phyloP scores from a whole-genome alignment of 1,140 invertebrate genomes.

The Aethina tumida region DNA sequence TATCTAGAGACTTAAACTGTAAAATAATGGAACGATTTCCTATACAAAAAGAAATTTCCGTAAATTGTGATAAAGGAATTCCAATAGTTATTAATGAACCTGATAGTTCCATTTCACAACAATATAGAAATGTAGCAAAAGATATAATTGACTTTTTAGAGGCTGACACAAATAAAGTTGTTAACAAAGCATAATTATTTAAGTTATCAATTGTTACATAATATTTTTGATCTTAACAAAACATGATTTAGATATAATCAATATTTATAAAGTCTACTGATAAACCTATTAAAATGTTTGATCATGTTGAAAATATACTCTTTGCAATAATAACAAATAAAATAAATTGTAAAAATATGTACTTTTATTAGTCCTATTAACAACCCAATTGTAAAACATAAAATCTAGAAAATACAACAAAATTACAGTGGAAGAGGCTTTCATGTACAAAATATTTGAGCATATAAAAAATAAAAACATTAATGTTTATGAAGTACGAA shows the following conservation, averaged over 20 bases:
- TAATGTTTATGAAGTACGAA: no score
- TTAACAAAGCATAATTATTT: constrained; percentile 1
- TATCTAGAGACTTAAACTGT: constrained; percentile 44
- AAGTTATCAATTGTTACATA: no score
- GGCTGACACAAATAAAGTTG: constrained; percentile 33
- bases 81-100: constrained; percentile 66
- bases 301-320: neutral
- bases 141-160: constrained; percentile 42
- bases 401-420: constrained; percentile 7
- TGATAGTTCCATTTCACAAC: constrained; percentile 44
- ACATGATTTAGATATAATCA: no score
- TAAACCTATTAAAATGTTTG: constrained; percentile 1
- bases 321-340: constrained; percentile 7
- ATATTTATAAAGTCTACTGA: constrained; percentile 20
- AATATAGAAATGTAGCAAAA: constrained; percentile 46
- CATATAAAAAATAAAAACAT: constrained; percentile 9
- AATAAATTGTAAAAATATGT: constrained; percentile 22
- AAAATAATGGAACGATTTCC: constrained; percentile 64
- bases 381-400: constrained; percentile 17
- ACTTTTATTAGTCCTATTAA: constrained; percentile 20
- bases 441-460: constrained; percentile 8
- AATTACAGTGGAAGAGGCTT: constrained; percentile 6
- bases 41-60: constrained; percentile 56
- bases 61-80: constrained; percentile 62
- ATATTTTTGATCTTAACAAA: no score